A percentile compares a stretch with the other conserved stretches of the same genome.
Evolutionary conservation across 2,113 vertebrate genomes (phyloP).

Genomic region (Athene noctua): DNA sequence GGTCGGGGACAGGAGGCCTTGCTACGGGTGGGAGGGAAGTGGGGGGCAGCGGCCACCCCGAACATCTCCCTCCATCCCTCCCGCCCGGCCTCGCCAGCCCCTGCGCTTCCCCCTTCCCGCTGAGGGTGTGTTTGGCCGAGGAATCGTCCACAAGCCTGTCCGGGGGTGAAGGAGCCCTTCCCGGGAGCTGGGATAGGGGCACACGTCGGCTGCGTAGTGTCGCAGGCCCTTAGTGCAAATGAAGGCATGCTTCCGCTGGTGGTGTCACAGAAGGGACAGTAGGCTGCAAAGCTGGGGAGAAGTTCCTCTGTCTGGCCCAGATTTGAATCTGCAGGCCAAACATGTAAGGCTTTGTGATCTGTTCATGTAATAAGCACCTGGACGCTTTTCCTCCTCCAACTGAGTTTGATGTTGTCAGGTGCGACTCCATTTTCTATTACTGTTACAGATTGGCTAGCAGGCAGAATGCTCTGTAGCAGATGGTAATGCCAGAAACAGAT

Average conservation of each 20-base stretch:
- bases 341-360: background rate
- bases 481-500: background rate
- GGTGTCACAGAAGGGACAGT: background rate
- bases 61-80: background rate
- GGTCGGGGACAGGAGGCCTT: background rate
- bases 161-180: background rate
- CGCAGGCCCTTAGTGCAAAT: background rate
- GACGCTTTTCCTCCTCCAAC: background rate
- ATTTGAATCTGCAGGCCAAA: background rate
- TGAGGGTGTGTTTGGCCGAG: background rate
- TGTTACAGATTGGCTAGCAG: too few relatives aligned
- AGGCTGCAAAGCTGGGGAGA: background rate
- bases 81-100: background rate
- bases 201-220: background rate
- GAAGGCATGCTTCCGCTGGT: fast-evolving
- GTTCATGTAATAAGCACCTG: background rate
- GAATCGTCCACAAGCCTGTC: background rate
- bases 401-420: background rate
- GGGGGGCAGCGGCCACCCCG: background rate
- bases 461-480: background rate
- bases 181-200: fast-evolving
- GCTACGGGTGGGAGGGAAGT: background rate
- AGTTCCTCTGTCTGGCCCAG: too few relatives aligned
- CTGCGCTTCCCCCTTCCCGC: too few relatives aligned
- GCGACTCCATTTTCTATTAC: background rate